Conservation (phyloP, 2,113 vertebrate genomes). For the Paradisaea rubra region DNA sequence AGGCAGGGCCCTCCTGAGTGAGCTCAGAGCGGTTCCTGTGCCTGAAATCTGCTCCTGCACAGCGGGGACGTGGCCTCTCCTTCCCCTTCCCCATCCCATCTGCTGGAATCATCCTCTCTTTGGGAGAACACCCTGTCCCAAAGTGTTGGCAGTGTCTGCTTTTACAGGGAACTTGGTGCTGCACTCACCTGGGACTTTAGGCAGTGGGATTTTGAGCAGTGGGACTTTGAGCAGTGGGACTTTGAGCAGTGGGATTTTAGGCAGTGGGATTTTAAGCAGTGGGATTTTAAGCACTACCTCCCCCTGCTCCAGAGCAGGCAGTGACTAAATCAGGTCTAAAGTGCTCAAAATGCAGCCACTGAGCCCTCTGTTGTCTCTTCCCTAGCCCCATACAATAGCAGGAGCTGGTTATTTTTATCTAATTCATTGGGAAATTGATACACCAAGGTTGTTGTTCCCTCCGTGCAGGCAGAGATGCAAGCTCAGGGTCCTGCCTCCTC, state of each 20-base stretch:
- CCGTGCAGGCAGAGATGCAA: background rate
- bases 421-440: background rate
- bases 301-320: background rate
- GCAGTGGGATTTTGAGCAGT: background rate
- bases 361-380: background rate
- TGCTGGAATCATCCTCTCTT: background rate
- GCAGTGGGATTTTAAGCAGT: background rate
- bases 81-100: background rate
- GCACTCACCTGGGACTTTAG: background rate
- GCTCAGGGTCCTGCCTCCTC: background rate
- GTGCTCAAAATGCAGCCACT: background rate
- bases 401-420: slow-evolving; percentile 5
- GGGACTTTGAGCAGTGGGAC: background rate
- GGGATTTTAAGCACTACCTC: background rate
- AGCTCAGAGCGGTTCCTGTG: background rate
- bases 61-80: background rate
- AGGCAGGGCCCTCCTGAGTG: background rate
- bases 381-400: background rate
- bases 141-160: accelerated
- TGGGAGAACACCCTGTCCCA: accelerated
- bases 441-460: background rate
- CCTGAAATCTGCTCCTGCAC: background rate
- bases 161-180: background rate
- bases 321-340: background rate
- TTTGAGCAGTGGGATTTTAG: background rate